phyloP scores from a whole-genome alignment of 2,888 invertebrate genomes.

The Chalcis sispes region DNA sequence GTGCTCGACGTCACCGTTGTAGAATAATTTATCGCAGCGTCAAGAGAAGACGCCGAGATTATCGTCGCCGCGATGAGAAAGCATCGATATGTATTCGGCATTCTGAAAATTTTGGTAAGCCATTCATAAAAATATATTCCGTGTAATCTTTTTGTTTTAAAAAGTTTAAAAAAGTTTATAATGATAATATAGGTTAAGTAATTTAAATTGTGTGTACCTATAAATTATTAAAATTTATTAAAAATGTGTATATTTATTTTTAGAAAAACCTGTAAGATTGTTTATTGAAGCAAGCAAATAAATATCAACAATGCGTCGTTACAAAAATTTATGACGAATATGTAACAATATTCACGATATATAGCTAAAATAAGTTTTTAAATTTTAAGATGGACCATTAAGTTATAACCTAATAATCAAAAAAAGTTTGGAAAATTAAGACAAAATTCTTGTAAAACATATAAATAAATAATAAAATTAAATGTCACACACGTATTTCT shows the following conservation, averaged over 20 bases:
- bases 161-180: neutral
- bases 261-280: too few species aligned
- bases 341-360: neutral
- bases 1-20: slow-evolving; percentile 46
- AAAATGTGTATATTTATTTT: neutral
- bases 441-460: neutral
- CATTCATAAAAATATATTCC: neutral
- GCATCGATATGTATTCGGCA: slow-evolving; percentile 65
- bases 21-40: slow-evolving; percentile 59
- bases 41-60: slow-evolving; percentile 60
- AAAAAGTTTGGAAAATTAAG: neutral
- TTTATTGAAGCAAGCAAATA: neutral
- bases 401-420: neutral
- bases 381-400: slow-evolving; percentile 6
- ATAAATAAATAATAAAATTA: slow-evolving; percentile 13
- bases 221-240: neutral
- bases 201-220: too few species aligned
- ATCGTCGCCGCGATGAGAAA: slow-evolving; percentile 63
- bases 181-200: neutral
- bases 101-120: slow-evolving; percentile 63
- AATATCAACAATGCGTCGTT: too few species aligned
- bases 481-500: slow-evolving; percentile 67
- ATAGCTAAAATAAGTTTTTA: too few species aligned
- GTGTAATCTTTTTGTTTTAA: neutral
- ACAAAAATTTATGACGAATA: neutral